Base-by-base conservation (phyloP, 2,888 invertebrate species). In the Himalopsyche anomala region DNA sequence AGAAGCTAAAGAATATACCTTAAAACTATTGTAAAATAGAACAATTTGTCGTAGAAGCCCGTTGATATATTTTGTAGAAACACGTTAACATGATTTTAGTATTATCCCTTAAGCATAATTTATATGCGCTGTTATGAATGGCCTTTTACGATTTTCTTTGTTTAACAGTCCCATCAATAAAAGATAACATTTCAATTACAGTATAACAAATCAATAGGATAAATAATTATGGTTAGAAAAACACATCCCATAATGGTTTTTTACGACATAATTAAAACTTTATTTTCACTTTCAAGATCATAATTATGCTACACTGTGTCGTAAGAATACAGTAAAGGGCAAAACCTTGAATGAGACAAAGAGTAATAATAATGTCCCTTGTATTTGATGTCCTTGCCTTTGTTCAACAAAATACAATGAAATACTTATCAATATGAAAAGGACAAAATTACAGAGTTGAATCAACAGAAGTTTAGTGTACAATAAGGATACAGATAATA, bases 181-280 rank as follows among this genome's bases (percentile, higher is more conserved):
- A 28, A 83, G 45, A 83, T 56, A 69, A 36, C 55, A 83, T 56
- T 55, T 55, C 83, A 83, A 83, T 56, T 15, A 51, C 8, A 51
- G 51, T 51, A 15, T 51, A 19, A 19, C 62, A 62, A 62, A 62
- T 62, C 62, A 62, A 62, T 62, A 62, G 8, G 8, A 62, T 62
- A 28, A 62, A 62, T 62, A 19, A 19, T 62, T 19, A 62, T 62
- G 11, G 62, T 19, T 11, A 62, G 11, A 19, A 62, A 62, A 62
- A 62, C 62, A 28, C 6, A 62, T 51, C 51, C 51, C 15, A 51
- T 51, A 4, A 19, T 62, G 19, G 19, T 62, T 62, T 28, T 62
- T 62, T 19, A 62, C 62, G 62, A 62, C 62, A 62, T 8, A 11
- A 62, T 62, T 62, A 62, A 62, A 62, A 19, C 9, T 62, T 62